These are phyloP conservation scores for Drosophila tristis DNA, from an alignment of 1,140 invertebrate species.

Conservation along the genomic window DNA sequence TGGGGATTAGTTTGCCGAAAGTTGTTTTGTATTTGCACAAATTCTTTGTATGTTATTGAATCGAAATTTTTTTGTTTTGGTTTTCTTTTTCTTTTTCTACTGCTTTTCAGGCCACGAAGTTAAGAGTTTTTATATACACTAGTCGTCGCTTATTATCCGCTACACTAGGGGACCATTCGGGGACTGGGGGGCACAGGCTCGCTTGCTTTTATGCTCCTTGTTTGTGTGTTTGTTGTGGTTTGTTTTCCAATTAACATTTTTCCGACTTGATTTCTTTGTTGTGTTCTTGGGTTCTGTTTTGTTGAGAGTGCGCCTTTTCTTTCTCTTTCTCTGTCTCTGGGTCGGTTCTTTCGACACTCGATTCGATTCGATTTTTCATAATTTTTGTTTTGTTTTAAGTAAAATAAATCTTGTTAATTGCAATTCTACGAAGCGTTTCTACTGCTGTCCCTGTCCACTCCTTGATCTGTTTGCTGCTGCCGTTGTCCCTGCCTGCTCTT, in stretches of 20 bases:
- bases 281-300: conserved; percentile 26
- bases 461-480: neutral
- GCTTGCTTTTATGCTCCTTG: neutral
- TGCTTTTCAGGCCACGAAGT: conserved; percentile 20
- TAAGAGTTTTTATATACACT: conserved; percentile 29
- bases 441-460: neutral
- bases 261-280: neutral
- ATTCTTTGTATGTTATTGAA: conserved; percentile 13
- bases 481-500: neutral
- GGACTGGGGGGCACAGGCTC: neutral
- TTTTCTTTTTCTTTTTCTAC: no score
- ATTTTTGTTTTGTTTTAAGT: neutral
- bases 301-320: conserved; percentile 1
- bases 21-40: conserved; percentile 20
- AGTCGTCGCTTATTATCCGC: conserved; percentile 4
- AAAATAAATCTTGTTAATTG: conserved; percentile 39
- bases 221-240: conserved; percentile 12
- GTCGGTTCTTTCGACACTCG: no score
- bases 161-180: conserved; percentile 8
- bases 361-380: neutral
- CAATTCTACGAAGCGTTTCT: conserved; percentile 38
- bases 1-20: conserved; percentile 45
- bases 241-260: neutral
- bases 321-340: no score
- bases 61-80: conserved; percentile 3